These are phyloP conservation scores for Lasioglossum figueresi DNA, from an alignment of 2,888 invertebrate species.

Conservation along the genomic window DNA sequence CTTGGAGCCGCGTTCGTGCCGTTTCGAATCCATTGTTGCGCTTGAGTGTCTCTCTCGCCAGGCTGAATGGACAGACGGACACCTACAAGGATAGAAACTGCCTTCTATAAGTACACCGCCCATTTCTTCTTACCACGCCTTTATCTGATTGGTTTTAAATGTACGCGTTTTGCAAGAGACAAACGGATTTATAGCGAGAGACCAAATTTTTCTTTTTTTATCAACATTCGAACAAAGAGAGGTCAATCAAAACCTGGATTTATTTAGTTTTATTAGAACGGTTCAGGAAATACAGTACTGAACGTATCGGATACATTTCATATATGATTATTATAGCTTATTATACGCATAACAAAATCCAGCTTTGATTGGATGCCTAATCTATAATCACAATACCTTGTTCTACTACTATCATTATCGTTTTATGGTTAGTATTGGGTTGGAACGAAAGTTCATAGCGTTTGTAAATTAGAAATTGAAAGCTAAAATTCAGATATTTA, in stretches of 20 bases:
- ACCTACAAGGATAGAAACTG: constrained; percentile 90
- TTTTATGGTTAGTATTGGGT: neutral
- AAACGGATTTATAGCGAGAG: constrained; percentile 73
- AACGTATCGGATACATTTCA: neutral
- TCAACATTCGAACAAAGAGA: constrained; percentile 26
- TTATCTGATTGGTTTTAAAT: constrained; percentile 74
- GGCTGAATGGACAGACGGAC: constrained; percentile 87
- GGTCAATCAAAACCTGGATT: constrained; percentile 39
- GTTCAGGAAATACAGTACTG: neutral
- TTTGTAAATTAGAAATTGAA: no score
- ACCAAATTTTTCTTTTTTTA: constrained; percentile 32
- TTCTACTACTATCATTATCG: constrained; percentile 2
- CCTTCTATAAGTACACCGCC: constrained; percentile 86
- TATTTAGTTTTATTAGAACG: neutral
- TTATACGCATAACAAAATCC: constrained; percentile 11
- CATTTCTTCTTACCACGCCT: constrained; percentile 73
- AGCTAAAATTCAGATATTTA: no score
- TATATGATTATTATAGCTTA: neutral
- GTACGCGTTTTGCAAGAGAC: constrained; percentile 70
- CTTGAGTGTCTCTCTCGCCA: constrained; percentile 83
- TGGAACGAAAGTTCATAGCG: no score
- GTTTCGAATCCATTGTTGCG: constrained; percentile 85
- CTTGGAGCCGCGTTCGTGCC: constrained; percentile 85
- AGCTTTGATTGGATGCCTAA: constrained; percentile 36
- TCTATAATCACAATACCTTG: constrained; percentile 24